Evolutionary conservation across 2,888 invertebrate genomes (phyloP).

Genomic region (Emmelina monodactyla): DNA sequence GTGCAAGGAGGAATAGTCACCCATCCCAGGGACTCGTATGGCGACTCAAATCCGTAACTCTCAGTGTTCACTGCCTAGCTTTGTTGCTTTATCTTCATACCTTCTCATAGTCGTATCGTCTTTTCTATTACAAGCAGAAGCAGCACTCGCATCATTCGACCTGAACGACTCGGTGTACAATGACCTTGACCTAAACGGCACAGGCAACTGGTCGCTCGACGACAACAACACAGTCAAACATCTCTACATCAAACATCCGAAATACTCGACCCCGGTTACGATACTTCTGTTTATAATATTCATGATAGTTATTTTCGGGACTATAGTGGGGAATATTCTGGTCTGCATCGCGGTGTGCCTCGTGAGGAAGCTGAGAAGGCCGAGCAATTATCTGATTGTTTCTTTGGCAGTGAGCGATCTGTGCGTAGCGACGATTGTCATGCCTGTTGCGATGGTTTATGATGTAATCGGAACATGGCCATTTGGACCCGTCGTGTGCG

Average conservation of each 20-base stretch:
- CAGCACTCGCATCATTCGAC: slow-evolving; percentile 33
- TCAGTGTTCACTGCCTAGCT: slow-evolving; percentile 59
- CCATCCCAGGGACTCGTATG: slow-evolving; percentile 60
- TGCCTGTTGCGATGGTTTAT: slow-evolving; percentile 96
- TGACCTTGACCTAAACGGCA: slow-evolving; percentile 32
- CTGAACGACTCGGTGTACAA: slow-evolving; percentile 28
- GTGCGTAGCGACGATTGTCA: slow-evolving; percentile 93
- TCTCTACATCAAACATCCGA: slow-evolving; percentile 44
- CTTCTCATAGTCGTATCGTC: slow-evolving; percentile 53
- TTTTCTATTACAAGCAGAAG: slow-evolving; percentile 34
- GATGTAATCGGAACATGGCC: slow-evolving; percentile 94
- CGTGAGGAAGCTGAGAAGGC: slow-evolving; percentile 88
- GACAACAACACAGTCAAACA: slow-evolving; percentile 29
- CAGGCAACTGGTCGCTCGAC: slow-evolving; percentile 43
- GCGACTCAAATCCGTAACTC: slow-evolving; percentile 55
- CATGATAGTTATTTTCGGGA: slow-evolving; percentile 78
- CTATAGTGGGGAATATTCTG: slow-evolving; percentile 87
- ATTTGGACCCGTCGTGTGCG: slow-evolving; percentile 90
- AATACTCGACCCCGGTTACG: slow-evolving; percentile 54
- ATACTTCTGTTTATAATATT: slow-evolving; percentile 77
- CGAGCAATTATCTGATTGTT: slow-evolving; percentile 91
- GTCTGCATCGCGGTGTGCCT: slow-evolving; percentile 96
- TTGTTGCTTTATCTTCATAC: slow-evolving; percentile 64
- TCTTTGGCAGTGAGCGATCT: slow-evolving; percentile 96
- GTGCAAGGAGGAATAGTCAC: slow-evolving; percentile 40